These are phyloP conservation scores for Onychostoma macrolepis DNA, from an alignment of 2,113 vertebrate species.

Conservation along the genomic window DNA sequence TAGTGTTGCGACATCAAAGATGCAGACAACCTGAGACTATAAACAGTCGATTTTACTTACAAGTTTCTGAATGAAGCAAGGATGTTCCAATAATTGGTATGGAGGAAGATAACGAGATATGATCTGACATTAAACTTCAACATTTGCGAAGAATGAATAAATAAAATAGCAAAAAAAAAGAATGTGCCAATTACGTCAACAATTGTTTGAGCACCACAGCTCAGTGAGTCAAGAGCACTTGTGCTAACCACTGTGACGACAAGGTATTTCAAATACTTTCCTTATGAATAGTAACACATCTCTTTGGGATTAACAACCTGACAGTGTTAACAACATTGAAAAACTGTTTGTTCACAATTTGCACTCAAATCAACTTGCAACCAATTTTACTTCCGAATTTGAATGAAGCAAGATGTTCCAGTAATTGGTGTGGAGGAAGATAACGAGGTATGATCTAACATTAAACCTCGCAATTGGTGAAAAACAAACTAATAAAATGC, in stretches of 20 bases:
- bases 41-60: neutral
- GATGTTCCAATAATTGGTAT: neutral
- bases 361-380: neutral
- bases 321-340: neutral
- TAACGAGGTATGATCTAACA: constrained; percentile 14
- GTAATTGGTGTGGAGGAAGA: constrained; percentile 3
- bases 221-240: neutral
- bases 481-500: neutral
- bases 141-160: neutral
- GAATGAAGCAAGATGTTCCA: neutral
- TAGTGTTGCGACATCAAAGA: neutral
- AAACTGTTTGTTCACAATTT: neutral
- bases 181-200: neutral
- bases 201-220: neutral
- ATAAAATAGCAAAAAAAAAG: neutral
- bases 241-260: neutral
- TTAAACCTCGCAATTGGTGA: neutral
- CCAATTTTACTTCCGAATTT: neutral
- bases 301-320: neutral
- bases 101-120: constrained; percentile 21
- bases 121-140: neutral
- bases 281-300: neutral
- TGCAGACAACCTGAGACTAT: neutral
- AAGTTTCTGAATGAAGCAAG: neutral
- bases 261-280: neutral